Conservation (phyloP, 2,113 vertebrate genomes). For the Sylvietta virens region DNA sequence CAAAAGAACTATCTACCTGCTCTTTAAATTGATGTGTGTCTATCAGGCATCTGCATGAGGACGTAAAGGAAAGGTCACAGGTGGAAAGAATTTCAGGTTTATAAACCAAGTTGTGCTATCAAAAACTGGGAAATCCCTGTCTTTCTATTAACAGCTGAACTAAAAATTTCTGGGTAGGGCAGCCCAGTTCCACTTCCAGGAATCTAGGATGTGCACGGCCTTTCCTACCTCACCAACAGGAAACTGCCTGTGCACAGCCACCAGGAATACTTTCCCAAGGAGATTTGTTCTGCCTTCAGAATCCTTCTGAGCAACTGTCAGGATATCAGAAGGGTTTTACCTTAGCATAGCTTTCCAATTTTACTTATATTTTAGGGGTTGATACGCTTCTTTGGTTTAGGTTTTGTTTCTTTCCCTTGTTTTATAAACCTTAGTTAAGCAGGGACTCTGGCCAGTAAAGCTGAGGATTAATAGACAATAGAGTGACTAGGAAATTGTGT, state of each 20-base stretch:
- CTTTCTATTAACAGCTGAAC: not conserved
- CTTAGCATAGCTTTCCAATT: not conserved
- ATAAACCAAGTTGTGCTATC: not conserved
- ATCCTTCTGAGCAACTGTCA: not conserved
- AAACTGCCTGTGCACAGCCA: not conserved
- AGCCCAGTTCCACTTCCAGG: not conserved
- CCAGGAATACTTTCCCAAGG: not conserved
- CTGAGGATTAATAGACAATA: not conserved
- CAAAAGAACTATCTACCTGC: not conserved
- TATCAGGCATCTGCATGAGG: fast-evolving
- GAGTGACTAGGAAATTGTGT: not conserved
- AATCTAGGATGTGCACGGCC: not conserved
- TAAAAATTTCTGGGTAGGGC: not conserved
- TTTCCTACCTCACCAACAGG: not conserved
- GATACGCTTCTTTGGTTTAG: too few relatives aligned
- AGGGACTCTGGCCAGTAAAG: not conserved
- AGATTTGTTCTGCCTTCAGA: not conserved
- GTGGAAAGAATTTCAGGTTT: not conserved
- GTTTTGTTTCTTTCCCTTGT: not conserved
- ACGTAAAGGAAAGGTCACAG: not conserved
- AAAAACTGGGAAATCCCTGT: not conserved
- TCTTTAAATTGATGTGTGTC: not conserved
- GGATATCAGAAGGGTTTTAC: not conserved
- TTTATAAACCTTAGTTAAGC: not conserved
- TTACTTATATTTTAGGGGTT: not conserved